Evolutionary conservation across 2,797 vertebrate genomes (phyloP).

Genomic region (Phoebastria nigripes): DNA sequence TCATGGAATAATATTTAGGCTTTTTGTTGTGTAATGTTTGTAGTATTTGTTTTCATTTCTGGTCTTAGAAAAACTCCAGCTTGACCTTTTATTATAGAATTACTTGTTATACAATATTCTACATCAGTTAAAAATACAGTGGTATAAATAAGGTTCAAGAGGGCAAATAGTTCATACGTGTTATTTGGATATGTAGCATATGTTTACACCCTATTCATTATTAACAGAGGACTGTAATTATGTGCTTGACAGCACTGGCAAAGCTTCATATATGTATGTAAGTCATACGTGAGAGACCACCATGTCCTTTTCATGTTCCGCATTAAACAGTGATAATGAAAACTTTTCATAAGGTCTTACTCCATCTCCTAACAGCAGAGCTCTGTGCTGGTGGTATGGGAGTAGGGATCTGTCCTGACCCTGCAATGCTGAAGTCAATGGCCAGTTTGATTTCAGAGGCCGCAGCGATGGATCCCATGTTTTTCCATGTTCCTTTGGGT

Average conservation of each 20-base stretch:
- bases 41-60: conserved; percentile 36
- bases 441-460: neutral
- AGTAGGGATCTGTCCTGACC: neutral
- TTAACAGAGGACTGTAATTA: neutral
- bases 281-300: neutral
- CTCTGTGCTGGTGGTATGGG: neutral
- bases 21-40: conserved; percentile 42
- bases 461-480: rapidly evolving
- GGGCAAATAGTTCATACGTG: neutral
- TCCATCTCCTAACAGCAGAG: neutral
- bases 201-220: neutral
- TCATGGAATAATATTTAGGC: conserved; percentile 10
- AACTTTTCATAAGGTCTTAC: neutral
- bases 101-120: neutral
- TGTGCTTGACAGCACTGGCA: neutral
- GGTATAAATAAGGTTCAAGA: neutral
- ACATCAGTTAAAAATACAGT: conserved; percentile 17
- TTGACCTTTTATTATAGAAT: conserved; percentile 31
- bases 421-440: neutral
- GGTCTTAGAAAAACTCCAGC: neutral
- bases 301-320: neutral
- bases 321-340: neutral
- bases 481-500: neutral
- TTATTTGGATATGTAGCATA: conserved; percentile 16
- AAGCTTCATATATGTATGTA: neutral